Base-by-base conservation (phyloP, 2,888 invertebrate species). In the Entomobrya multifasciata region DNA sequence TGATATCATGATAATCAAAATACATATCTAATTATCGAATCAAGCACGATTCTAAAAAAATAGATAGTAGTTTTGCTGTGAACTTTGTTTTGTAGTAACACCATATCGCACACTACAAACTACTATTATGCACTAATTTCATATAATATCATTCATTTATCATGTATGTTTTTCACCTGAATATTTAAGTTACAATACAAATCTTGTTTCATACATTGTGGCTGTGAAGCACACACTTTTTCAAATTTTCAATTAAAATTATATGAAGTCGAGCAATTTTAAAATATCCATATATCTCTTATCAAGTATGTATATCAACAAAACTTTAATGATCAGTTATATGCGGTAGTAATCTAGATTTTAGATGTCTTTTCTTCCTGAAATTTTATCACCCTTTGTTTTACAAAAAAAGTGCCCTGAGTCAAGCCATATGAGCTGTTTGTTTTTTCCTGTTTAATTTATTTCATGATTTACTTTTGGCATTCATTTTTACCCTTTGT, bases 401-500 rank as follows among this genome's bases (percentile, higher is more conserved):
- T 67, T 67, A 36, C 67, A 20, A 4, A 6, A 36, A 8, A 36
- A 8, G 4, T 8, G 8, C 8, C 36, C 20, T 36, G 22, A 67
- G 67, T 36, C 62, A 62, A 36, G 62, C 62, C 36, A n/a, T n/a
- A 62, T 62, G 17, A 62, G 13, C 36, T 67, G 67, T 36, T 22
- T 62, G 62, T 17, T 36, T 36, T 1, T 17, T n/a, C 22, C 27
- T 67, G 44, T 22, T 30, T 67, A 41, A 67, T 67, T 67, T 67
- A 20, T 20, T n/a, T n/a, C n/a, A n/a, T n/a, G n/a, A n/a, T 67
- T 44, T 17, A 49, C 30, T 72, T 49, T n/a, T 74, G 52, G 30
- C 74, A 74, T 30, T 74, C 74, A 49, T 25, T 52, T 74, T 49
- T 74, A 22, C 41, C 72, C 27, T 20, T 41, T 67, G n/a, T 52